A percentile compares a stretch with the other conserved stretches of the same genome.
Evolutionary conservation across 2,113 vertebrate genomes (phyloP).

Genomic region (Chaetodon auriga): DNA sequence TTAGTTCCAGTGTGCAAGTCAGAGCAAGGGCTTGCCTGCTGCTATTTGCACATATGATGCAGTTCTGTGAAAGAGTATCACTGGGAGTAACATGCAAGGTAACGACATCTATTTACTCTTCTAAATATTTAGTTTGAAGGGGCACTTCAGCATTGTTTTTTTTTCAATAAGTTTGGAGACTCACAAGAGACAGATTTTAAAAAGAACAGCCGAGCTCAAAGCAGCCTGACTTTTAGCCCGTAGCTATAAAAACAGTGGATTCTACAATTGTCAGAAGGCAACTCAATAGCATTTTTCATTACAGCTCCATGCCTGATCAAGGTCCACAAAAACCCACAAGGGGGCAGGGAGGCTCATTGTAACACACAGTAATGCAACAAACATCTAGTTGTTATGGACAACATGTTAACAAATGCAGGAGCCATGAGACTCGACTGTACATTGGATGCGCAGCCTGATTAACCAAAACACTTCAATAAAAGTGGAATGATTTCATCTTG

Average conservation of each 20-base stretch:
- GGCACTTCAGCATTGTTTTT: not conserved
- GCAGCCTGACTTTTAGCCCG: not conserved
- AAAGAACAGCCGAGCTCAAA: not conserved
- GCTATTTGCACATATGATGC: not conserved
- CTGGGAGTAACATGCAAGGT: too few relatives aligned
- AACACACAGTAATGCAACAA: not conserved
- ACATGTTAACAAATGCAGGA: not conserved
- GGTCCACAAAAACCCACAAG: not conserved
- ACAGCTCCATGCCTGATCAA: not conserved
- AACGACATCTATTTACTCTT: not conserved
- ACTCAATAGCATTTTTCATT: not conserved
- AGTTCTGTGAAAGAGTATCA: not conserved
- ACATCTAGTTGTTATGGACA: not conserved
- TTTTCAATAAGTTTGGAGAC: not conserved
- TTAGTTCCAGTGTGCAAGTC: not conserved
- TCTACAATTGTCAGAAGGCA: not conserved
- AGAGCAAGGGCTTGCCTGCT: not conserved
- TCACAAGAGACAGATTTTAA: not conserved
- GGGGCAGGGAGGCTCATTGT: not conserved
- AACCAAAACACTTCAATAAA: too few relatives aligned
- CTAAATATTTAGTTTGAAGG: not conserved
- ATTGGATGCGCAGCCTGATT: too few relatives aligned
- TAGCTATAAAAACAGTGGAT: not conserved
- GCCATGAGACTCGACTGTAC: too few relatives aligned
- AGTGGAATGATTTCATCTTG: too few relatives aligned